Evolutionary conservation across 2,888 invertebrate species (phyloP), one percentile per base, ranked within the genome.

Genomic region (Scelioninae gen. 1): DNA sequence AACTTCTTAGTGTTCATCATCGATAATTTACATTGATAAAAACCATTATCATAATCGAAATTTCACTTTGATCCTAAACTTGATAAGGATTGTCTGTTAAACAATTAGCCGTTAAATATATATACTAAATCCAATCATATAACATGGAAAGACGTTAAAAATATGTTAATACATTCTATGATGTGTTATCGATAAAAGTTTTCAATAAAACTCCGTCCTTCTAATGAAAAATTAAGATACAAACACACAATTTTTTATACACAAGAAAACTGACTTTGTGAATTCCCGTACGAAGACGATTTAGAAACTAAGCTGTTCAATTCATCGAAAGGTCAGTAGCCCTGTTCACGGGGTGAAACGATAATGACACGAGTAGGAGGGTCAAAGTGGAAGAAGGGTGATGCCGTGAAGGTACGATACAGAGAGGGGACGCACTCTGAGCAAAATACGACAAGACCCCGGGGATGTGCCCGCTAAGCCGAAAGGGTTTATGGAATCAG

Each of bases 401-500:
- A 55, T 62, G 62, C 55, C 40, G 55, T 55, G 82, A 81, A 77
- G 72, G 78, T 34, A 29, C 77, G 63, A 79, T 75, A 82, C 43
- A 53, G 58, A 84, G 85, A 83, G 77, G 83, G 86, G 51, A 80
- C 69, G 29, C 77, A 82, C 84, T 82, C 85, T 74, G 85, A 86
- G 86, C 89, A 87, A 88, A 88, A 87, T 87, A 88, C 87, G 88
- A 82, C 86, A 88, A 87, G 86, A 84, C 86, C 60, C 86, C 85
- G 87, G 79, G 88, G 89, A 88, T 87, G 23, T 23, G 87, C 85
- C 85, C 87, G 88, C 87, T 89, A 88, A 90, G 89, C 90, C 89
- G 86, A 88, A 90, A 90, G 90, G 91, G 91, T 91, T 90, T 88
- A 86, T 86, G 87, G 88, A 89, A 89, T 88, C 89, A 88, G 89